Evolutionary conservation across 1,140 invertebrate species (phyloP).

Genomic region (Gonioctena quinquepunctata): DNA sequence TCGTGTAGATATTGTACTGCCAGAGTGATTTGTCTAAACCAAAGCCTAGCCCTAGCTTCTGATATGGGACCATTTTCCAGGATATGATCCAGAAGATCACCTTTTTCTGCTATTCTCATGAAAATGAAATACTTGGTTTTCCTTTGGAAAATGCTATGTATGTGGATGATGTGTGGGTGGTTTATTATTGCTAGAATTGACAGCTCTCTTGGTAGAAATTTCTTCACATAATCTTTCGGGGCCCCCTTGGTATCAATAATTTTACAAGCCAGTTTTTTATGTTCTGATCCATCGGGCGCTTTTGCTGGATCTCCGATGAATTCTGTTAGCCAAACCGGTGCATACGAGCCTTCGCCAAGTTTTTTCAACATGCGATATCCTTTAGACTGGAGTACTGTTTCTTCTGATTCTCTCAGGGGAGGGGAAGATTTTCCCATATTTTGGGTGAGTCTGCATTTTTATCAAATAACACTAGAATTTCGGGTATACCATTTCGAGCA

Average conservation of each 20-base stretch:
- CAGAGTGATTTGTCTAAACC: slow-evolving; percentile 69
- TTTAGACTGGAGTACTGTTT: slow-evolving; percentile 59
- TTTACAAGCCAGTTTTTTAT: slow-evolving; percentile 67
- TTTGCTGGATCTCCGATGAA: slow-evolving; percentile 52
- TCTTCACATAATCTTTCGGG: slow-evolving; percentile 71
- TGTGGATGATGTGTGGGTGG: slow-evolving; percentile 73
- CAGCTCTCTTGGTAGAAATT: slow-evolving; percentile 77
- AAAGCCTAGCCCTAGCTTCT: slow-evolving; percentile 67
- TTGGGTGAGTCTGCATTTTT: background rate
- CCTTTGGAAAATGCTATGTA: slow-evolving; percentile 70
- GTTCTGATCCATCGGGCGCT: slow-evolving; percentile 29
- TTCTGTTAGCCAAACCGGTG: slow-evolving; percentile 67
- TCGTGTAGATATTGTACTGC: slow-evolving; percentile 73
- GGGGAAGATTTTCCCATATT: slow-evolving; percentile 16
- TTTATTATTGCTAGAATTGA: slow-evolving; percentile 70
- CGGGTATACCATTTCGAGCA: slow-evolving; percentile 1
- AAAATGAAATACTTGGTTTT: slow-evolving; percentile 69
- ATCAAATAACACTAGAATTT: slow-evolving; percentile 27
- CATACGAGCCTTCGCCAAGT: slow-evolving; percentile 71
- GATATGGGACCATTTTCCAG: slow-evolving; percentile 64
- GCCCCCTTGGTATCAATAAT: slow-evolving; percentile 72
- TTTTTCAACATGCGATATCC: slow-evolving; percentile 66
- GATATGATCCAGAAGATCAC: slow-evolving; percentile 69
- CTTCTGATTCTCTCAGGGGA: slow-evolving; percentile 57
- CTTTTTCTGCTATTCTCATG: slow-evolving; percentile 69